phyloP scores from a whole-genome alignment of 2,113 vertebrate genomes.

The Campylorhamphus procurvoides region DNA sequence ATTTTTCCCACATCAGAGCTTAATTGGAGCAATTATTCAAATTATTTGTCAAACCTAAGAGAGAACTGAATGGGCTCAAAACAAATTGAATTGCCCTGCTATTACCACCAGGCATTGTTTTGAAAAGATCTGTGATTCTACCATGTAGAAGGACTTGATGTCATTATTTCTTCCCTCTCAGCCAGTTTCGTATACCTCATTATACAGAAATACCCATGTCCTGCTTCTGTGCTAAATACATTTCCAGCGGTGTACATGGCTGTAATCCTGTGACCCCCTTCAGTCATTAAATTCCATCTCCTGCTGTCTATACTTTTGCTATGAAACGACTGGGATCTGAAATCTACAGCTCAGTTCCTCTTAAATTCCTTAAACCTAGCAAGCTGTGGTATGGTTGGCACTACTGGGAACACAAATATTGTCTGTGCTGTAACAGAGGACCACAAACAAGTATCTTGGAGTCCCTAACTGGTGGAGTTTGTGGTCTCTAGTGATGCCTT shows the following conservation, averaged over 20 bases:
- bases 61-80: background rate
- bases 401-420: background rate
- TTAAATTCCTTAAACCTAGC: background rate
- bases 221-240: background rate
- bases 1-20: background rate
- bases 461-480: background rate
- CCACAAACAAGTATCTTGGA: background rate
- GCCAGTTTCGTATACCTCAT: background rate
- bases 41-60: background rate
- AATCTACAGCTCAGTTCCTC: background rate
- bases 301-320: background rate
- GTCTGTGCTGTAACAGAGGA: background rate
- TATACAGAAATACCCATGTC: background rate
- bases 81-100: background rate
- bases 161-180: background rate
- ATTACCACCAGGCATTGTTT: background rate
- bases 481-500: background rate
- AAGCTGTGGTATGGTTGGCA: background rate
- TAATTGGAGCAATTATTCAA: background rate
- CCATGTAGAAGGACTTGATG: accelerated
- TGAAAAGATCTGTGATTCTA: background rate
- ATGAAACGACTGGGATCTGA: background rate
- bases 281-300: background rate
- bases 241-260: background rate
- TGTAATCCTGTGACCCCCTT: background rate